Conservation (phyloP, 2,797 vertebrate species). For the Vipera latastei region DNA sequence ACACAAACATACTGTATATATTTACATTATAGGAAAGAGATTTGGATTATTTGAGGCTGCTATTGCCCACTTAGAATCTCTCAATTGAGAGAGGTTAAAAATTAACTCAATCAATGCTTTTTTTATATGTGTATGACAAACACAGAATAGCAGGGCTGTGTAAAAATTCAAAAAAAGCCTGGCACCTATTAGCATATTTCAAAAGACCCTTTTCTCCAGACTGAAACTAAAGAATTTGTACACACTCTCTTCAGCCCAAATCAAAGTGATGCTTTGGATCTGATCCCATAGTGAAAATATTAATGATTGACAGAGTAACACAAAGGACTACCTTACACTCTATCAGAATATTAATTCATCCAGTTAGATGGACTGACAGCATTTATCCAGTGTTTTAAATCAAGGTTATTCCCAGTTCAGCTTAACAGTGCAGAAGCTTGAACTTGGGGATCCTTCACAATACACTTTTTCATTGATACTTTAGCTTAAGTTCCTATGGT, state of each 20-base stretch:
- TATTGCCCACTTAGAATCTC: too few species aligned
- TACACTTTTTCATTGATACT: neutral
- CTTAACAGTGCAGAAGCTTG: neutral
- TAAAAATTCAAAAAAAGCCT: too few species aligned
- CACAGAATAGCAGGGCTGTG: too few species aligned
- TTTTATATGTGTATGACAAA: too few species aligned
- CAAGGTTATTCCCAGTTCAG: neutral
- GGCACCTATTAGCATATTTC: too few species aligned
- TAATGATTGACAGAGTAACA: neutral
- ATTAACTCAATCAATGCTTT: too few species aligned
- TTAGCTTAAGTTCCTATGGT: neutral
- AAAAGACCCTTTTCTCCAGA: too few species aligned
- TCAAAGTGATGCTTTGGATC: neutral
- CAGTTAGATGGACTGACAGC: neutral
- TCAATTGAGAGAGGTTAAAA: too few species aligned
- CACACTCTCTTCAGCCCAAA: neutral
- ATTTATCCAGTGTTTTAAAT: neutral
- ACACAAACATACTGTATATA: too few species aligned
- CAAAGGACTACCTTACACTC: neutral
- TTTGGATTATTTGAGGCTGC: too few species aligned
- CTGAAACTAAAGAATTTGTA: neutral
- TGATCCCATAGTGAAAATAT: neutral
- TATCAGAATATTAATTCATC: neutral
- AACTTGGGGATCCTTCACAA: neutral
- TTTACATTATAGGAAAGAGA: too few species aligned